These are phyloP conservation scores for Caenorhabditis becei DNA, from an alignment of 2,888 invertebrate genomes.

Conservation along the genomic window DNA sequence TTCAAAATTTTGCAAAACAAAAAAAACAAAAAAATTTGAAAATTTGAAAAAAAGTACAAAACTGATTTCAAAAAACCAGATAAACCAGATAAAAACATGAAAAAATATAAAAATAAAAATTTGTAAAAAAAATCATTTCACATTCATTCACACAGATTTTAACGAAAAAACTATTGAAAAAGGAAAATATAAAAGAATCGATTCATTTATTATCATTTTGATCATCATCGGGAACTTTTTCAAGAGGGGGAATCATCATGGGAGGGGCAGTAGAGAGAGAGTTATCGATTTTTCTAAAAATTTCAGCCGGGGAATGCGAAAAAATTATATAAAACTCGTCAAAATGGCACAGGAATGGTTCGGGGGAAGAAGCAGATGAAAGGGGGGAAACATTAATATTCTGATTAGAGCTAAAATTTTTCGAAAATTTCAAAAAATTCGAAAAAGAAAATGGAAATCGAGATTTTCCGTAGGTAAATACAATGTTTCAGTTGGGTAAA, in stretches of 20 bases:
- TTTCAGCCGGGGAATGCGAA: too few species aligned
- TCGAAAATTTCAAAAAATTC: background rate
- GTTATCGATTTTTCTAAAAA: background rate
- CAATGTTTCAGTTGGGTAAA: constrained; percentile 11
- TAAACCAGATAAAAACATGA: background rate
- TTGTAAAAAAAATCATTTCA: too few species aligned
- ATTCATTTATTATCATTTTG: background rate
- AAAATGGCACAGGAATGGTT: constrained; percentile 34
- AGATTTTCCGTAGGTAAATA: background rate
- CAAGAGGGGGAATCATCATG: too few species aligned
- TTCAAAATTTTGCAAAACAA: too few species aligned
- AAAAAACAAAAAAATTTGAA: too few species aligned
- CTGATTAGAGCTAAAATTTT: constrained; percentile 5
- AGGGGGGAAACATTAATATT: constrained; percentile 18
- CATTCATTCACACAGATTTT: background rate
- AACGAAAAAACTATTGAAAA: background rate
- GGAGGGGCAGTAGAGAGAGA: too few species aligned
- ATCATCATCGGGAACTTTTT: too few species aligned
- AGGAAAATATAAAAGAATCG: background rate
- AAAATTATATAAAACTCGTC: constrained; percentile 47
- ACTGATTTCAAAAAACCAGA: too few species aligned
- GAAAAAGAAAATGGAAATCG: too few species aligned
- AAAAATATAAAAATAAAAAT: too few species aligned
- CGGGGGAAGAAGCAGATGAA: background rate
- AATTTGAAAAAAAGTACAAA: too few species aligned